phyloP scores from a whole-genome alignment of 2,113 vertebrate genomes.

The Poeciliopsis turrubarensis region DNA sequence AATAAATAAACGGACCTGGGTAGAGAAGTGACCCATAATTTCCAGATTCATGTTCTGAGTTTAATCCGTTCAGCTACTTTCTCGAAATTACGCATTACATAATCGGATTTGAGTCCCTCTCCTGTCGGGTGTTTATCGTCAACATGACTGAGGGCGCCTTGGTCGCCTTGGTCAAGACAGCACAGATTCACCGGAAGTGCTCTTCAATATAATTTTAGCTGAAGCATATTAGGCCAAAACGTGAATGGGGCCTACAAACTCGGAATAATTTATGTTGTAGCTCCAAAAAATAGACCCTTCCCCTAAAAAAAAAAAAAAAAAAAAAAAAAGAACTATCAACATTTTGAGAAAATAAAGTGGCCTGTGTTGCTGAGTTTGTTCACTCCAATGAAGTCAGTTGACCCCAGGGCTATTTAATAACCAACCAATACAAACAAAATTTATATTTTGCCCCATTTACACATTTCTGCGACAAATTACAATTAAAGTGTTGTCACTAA shows the following conservation, averaged over 20 bases:
- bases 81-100: constrained; percentile 49
- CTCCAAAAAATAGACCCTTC: no score
- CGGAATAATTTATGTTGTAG: no score
- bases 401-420: no score
- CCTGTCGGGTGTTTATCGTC: constrained; percentile 26
- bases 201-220: constrained; percentile 20
- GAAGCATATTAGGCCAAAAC: neutral
- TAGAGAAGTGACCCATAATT: neutral
- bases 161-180: neutral
- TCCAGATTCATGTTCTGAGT: constrained; percentile 9
- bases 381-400: no score
- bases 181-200: constrained; percentile 21
- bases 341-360: no score
- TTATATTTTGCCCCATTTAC: no score
- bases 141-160: neutral
- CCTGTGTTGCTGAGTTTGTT: no score
- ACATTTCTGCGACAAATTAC: no score
- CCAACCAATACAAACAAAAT: no score
- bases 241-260: neutral
- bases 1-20: neutral
- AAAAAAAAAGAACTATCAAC: no score
- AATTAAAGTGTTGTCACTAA: no score
- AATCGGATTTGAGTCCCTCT: constrained; percentile 37
- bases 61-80: constrained; percentile 23
- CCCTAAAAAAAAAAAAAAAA: no score